Evolutionary conservation across 1,140 invertebrate species (phyloP).

Genomic region (Agrypnia vestita): DNA sequence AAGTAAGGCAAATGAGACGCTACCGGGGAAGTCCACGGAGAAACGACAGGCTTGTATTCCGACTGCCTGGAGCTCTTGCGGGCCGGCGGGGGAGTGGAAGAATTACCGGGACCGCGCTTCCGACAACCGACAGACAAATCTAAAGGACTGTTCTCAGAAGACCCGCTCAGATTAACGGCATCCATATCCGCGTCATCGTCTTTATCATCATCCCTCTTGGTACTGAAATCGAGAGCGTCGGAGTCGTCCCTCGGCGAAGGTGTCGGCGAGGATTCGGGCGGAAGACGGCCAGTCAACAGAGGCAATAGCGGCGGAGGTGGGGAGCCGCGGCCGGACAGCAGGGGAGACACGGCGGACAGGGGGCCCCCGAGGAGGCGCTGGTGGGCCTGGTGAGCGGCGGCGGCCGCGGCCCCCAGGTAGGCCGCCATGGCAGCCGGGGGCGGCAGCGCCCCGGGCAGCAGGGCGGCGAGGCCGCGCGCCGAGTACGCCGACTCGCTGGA

Average conservation of each 20-base stretch:
- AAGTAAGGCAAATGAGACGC: constrained; percentile 86
- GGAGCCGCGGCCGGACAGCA: constrained; percentile 79
- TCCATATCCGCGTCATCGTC: constrained; percentile 77
- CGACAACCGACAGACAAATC: constrained; percentile 85
- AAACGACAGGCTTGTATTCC: constrained; percentile 79
- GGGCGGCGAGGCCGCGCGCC: constrained; percentile 75
- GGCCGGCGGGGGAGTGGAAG: constrained; percentile 75
- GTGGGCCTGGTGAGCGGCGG: constrained; percentile 80
- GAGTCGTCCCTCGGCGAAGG: constrained; percentile 67
- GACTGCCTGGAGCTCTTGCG: constrained; percentile 78
- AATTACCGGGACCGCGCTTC: constrained; percentile 80
- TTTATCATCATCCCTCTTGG: constrained; percentile 75
- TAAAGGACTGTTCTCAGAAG: constrained; percentile 81
- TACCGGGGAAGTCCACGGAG: constrained; percentile 85
- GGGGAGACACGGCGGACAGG: constrained; percentile 72
- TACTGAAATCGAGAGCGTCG: constrained; percentile 85
- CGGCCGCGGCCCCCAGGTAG: constrained; percentile 80
- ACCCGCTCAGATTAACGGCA: constrained; percentile 80
- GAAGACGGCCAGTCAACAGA: constrained; percentile 66
- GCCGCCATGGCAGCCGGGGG: constrained; percentile 84
- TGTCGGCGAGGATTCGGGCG: constrained; percentile 71
- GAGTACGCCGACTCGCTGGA: constrained; percentile 81
- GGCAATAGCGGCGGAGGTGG: constrained; percentile 81
- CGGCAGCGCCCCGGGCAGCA: constrained; percentile 72
- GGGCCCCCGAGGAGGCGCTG: constrained; percentile 85